Conservation (phyloP, 1,140 invertebrate species). For the Sinonovacula constricta region DNA sequence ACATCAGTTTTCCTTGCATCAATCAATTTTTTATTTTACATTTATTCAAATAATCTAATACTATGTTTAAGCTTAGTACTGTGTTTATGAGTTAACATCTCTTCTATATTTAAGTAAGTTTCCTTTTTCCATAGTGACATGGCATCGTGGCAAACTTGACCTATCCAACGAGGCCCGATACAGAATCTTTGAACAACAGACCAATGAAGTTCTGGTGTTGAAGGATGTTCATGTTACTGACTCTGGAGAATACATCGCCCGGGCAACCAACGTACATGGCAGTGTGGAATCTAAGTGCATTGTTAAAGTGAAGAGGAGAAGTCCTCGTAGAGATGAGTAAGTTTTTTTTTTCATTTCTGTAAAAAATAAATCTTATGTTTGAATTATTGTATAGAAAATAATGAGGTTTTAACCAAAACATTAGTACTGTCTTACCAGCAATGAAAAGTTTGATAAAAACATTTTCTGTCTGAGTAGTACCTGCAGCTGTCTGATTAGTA, state of each 20-base stretch:
- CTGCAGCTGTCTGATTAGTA: no score
- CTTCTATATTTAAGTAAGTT: no score
- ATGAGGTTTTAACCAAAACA: no score
- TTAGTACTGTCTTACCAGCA: slow-evolving; percentile 4
- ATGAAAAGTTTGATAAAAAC: no score
- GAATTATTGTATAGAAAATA: neutral
- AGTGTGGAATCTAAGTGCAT: slow-evolving; percentile 64
- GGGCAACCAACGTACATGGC: slow-evolving; percentile 82
- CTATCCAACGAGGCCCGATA: slow-evolving; percentile 88
- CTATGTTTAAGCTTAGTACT: no score
- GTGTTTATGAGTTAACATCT: no score
- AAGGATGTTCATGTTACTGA: slow-evolving; percentile 86
- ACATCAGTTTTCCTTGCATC: no score
- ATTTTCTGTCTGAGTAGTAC: no score
- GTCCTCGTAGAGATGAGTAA: slow-evolving; percentile 53
- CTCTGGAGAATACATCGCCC: slow-evolving; percentile 89
- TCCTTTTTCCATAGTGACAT: slow-evolving; percentile 80
- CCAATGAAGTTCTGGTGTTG: slow-evolving; percentile 84
- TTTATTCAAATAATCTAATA: no score
- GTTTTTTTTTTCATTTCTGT: slow-evolving; percentile 1
- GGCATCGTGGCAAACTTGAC: slow-evolving; percentile 95
- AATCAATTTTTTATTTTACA: no score
- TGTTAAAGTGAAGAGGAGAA: slow-evolving; percentile 66
- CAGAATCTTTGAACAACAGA: slow-evolving; percentile 89
- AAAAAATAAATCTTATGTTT: neutral